Base-by-base conservation (phyloP, 2,113 vertebrate genomes). In the Tragelaphus scriptus region DNA sequence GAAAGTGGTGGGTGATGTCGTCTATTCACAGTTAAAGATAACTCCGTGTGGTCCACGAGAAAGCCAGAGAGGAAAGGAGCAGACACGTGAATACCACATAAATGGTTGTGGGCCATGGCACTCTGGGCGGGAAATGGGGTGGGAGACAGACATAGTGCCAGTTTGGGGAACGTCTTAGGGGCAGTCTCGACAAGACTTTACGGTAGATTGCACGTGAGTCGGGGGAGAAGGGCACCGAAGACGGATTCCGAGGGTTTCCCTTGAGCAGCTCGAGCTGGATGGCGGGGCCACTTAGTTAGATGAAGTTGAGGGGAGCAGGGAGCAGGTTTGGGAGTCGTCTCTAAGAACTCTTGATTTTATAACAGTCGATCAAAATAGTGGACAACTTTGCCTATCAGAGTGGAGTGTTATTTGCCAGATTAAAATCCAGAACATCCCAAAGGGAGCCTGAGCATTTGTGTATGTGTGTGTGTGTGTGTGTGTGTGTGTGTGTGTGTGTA, bases 121-220 rank as follows among this genome's bases (percentile, higher is more conserved):
- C 40, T 17, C 23, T 21, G 13, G 32, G 16, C 0, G 12, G 77
- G 17, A 59, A 53, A 68, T 26, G 0, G 3, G 1, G 59, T 30
- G 10, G 58, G 21, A 23, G 25, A 23, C 30, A 49, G 17, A 65
- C 68, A 13, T 3, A 2, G 0, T 1, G 4, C 44, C 0, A 0
- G 16, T 28, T 11, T 5, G 47, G 58, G 12, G 53, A 81, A 32
- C 2, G 3, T 75, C 56, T 58, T 7, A 44, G 80, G 85, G 58
- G 28, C 23, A 6, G 14, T n/a, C 71, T 32, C 23, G 4, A 21
- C 4, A 19, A 82, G 88, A 80, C 51, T 21, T 88, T 36, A 5
- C 1, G 19, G 58, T 51, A 15, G 58, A 19, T 2, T n/a, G 51
- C 40, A 26, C 19, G 2, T 63, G 88, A 92, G 44, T 26, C 3